phyloP scores from a whole-genome alignment of 2,113 vertebrate genomes.

The Coregonus clupeaformis region DNA sequence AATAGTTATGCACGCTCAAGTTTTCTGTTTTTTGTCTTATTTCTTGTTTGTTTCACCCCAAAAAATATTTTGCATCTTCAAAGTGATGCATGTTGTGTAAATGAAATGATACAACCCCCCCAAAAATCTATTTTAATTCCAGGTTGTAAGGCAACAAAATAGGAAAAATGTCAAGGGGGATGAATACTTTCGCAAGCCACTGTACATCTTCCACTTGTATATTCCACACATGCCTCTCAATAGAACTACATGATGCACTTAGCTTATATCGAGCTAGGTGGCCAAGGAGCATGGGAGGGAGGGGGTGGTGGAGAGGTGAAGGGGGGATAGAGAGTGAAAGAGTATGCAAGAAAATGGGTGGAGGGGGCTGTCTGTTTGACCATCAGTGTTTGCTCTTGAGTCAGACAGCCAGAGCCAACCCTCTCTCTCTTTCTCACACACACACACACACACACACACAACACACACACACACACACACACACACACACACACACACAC shows the following conservation, averaged over 20 bases:
- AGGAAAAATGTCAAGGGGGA: too few relatives aligned
- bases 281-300: not conserved
- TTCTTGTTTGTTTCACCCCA: too few relatives aligned
- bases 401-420: constrained; percentile 56
- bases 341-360: constrained; percentile 23
- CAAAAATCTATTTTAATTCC: too few relatives aligned
- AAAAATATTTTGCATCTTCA: too few relatives aligned
- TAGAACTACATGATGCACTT: not conserved
- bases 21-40: too few relatives aligned
- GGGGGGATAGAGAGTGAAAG: constrained; percentile 4
- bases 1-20: too few relatives aligned
- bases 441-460: constrained; percentile 29
- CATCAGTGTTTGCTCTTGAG: constrained; percentile 69
- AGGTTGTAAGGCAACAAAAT: too few relatives aligned
- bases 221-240: not conserved
- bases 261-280: not conserved
- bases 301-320: not conserved
- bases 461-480: constrained; percentile 28
- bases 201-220: not conserved
- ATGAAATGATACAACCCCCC: too few relatives aligned
- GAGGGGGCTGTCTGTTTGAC: constrained; percentile 66
- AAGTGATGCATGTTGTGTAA: too few relatives aligned
- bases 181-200: too few relatives aligned
- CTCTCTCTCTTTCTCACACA: constrained; percentile 30
- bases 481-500: constrained; percentile 5